Base-by-base conservation (phyloP, 2,113 vertebrate species). In the Symphodus melops region DNA sequence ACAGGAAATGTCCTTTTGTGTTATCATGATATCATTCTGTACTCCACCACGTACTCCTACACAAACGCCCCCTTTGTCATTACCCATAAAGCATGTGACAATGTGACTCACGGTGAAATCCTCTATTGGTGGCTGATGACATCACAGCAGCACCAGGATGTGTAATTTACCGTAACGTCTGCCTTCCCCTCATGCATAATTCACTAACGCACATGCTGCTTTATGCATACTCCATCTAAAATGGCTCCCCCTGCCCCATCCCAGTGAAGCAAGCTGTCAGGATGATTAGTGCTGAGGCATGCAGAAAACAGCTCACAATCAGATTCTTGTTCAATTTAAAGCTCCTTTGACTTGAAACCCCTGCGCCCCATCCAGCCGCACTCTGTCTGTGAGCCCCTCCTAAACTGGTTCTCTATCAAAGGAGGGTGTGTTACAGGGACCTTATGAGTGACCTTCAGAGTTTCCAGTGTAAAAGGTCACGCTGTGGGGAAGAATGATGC, bases 351-450 rank as follows among this genome's bases (percentile, higher is more conserved):
- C 60, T 25, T 0, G 8, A 42, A 16, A 8, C 21, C 28, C 55
- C 44, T 13, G 8, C 37, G 2, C 46, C 21, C 23, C 55, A 28
- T 5, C 11, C 20, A 37, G 17, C 20, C 41, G 20, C 28, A 13
- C 60, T 25, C 48, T 8, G 12, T 19, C 46, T 63, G 71, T 4
- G 33, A 71, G 36, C 58, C 8, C 44, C 65, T 59, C 39, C 54
- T 39, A 44, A 53, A 36, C 37, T 41, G 39, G 20, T 19, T 41
- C 1, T 60, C n/a, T 37, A 62, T 78, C 70, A 82, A 82, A 82
- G 79, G 60, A 54, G 61, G 52, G 39, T 75, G 81, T 83, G 60
- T 82, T 74, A 21, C n/a, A 36, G 41, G 9, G 63, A 57, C 49
- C 20, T 14, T 37, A 56, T 5, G 13, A n/a, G 5, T 68, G 83